These are phyloP conservation scores for Proisotoma minuta DNA, from an alignment of 2,888 invertebrate genomes.

Conservation along the genomic window DNA sequence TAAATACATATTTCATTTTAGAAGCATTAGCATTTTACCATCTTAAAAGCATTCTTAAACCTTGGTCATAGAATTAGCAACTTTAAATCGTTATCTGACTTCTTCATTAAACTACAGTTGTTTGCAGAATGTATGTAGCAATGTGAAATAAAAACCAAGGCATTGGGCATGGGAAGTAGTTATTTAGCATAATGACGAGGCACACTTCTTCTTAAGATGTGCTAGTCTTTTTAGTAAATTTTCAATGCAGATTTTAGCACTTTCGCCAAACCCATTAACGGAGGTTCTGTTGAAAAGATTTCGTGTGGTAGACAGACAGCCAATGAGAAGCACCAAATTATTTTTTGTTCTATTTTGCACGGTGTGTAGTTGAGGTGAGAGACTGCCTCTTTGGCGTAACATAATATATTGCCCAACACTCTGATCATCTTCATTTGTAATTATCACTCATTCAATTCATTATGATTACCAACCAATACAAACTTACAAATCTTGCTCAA, in stretches of 20 bases:
- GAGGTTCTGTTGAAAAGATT: conserved; percentile 8
- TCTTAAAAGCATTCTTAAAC: too few species aligned
- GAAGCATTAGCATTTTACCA: too few species aligned
- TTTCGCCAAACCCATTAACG: conserved; percentile 19
- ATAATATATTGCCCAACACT: too few species aligned
- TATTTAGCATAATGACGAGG: conserved; percentile 8
- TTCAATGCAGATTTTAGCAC: conserved; percentile 16
- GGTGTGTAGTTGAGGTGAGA: neutral
- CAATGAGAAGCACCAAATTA: conserved; percentile 1
- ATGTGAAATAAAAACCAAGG: too few species aligned
- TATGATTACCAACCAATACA: too few species aligned
- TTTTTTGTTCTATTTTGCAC: conserved; percentile 8
- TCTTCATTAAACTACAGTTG: too few species aligned
- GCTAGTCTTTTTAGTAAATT: neutral
- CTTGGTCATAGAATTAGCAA: too few species aligned
- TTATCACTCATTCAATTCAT: too few species aligned
- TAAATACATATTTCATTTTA: neutral
- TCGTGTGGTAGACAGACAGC: conserved; percentile 5
- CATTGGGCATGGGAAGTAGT: neutral
- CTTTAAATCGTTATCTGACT: too few species aligned
- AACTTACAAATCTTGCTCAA: too few species aligned
- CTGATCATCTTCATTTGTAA: too few species aligned
- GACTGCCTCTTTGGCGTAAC: neutral
- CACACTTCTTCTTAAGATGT: conserved; percentile 14
- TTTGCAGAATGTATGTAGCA: too few species aligned